Evolutionary conservation across 2,113 vertebrate genomes (phyloP).

Genomic region (Xenopus borealis): DNA sequence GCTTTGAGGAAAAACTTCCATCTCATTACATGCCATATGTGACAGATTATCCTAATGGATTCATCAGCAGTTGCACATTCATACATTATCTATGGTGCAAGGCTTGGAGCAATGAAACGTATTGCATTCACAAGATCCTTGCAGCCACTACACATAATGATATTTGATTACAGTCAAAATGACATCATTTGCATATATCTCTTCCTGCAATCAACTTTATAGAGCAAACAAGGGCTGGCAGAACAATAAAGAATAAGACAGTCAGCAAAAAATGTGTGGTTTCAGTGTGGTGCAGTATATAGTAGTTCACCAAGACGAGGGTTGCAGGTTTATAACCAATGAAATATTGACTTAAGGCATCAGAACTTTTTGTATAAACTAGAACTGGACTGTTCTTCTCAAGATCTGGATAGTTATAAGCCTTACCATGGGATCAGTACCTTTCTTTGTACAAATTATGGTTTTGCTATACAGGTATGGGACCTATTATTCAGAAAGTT

Average conservation of each 20-base stretch:
- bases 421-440: no score
- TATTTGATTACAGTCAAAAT: conserved; percentile 17
- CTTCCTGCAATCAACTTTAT: conserved; percentile 1
- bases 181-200: conserved; percentile 10
- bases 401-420: no score
- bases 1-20: neutral
- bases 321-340: no score
- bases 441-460: no score
- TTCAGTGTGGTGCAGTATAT: neutral
- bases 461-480: no score
- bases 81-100: neutral
- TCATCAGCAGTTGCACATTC: conserved; percentile 1
- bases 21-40: neutral
- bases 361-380: no score
- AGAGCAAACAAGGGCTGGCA: neutral
- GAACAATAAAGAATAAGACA: neutral
- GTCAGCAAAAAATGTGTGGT: no score
- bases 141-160: conserved; percentile 11
- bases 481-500: no score
- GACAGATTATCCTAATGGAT: conserved; percentile 11
- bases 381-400: no score
- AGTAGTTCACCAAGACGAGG: neutral
- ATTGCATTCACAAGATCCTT: conserved; percentile 2
- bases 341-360: no score
- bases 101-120: conserved; percentile 4